Evolutionary conservation across 2,113 vertebrate genomes (phyloP).

Genomic region (Thamnophis sirtalis): DNA sequence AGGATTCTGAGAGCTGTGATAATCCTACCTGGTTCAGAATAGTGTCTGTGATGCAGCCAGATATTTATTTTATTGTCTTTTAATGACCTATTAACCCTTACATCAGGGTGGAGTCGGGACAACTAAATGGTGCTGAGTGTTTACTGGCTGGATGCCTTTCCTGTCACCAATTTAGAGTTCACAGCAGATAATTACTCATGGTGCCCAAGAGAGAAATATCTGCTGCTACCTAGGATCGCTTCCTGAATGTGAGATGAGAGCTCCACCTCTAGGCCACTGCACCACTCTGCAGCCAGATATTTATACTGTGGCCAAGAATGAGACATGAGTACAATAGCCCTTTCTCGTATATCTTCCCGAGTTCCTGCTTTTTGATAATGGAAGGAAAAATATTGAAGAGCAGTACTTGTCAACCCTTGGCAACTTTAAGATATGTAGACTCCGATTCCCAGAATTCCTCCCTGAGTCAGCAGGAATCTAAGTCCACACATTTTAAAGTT

Average conservation of each 20-base stretch:
- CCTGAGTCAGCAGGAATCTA: neutral
- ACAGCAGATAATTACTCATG: too few species aligned
- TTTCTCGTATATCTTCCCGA: neutral
- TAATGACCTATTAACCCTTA: too few species aligned
- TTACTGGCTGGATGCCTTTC: too few species aligned
- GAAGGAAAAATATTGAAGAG: neutral
- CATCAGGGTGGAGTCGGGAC: too few species aligned
- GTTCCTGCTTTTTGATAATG: neutral
- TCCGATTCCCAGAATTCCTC: neutral
- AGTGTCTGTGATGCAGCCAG: neutral
- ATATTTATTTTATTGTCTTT: neutral
- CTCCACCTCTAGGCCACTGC: too few species aligned
- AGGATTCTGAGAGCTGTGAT: neutral
- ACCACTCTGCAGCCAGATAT: neutral
- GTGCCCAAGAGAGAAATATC: too few species aligned
- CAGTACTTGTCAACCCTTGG: neutral
- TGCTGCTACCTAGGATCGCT: too few species aligned
- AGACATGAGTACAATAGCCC: neutral
- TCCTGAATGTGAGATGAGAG: too few species aligned
- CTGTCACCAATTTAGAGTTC: too few species aligned
- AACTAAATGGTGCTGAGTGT: too few species aligned
- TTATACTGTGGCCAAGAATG: neutral
- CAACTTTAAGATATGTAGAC: neutral
- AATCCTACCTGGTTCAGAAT: neutral
- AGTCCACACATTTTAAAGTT: neutral